These are phyloP conservation scores for Odobenus rosmarus DNA, from an alignment of 2,113 vertebrate genomes.

Conservation along the genomic window DNA sequence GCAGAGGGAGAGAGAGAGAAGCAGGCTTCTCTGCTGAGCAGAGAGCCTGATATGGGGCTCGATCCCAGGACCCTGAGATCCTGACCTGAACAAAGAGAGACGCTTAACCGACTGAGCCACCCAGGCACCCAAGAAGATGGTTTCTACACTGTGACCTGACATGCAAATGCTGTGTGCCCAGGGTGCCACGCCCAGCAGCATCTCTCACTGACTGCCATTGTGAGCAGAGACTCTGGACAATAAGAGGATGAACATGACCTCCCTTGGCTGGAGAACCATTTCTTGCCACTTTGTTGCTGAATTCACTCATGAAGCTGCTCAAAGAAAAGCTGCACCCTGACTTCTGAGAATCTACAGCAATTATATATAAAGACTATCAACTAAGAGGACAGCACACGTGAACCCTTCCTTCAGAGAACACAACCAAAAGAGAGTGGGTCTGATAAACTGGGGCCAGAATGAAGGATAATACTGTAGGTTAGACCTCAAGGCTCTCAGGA, in stretches of 20 bases:
- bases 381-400: slow-evolving; percentile 7
- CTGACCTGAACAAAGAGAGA: no score
- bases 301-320: slow-evolving; percentile 74
- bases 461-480: background rate
- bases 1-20: no score
- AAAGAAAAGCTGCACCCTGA: slow-evolving; percentile 58
- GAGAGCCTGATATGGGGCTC: no score
- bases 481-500: background rate
- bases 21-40: no score
- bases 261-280: slow-evolving; percentile 41
- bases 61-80: no score
- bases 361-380: slow-evolving; percentile 26
- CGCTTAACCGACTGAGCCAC: no score
- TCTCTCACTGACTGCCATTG: slow-evolving; percentile 69
- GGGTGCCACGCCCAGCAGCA: slow-evolving; percentile 26
- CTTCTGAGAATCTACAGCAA: slow-evolving; percentile 53
- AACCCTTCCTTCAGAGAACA: slow-evolving; percentile 48
- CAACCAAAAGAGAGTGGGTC: slow-evolving; percentile 5
- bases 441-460: background rate
- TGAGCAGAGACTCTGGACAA: slow-evolving; percentile 65
- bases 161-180: background rate
- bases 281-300: slow-evolving; percentile 84
- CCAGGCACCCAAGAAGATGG: background rate
- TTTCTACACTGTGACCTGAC: slow-evolving; percentile 63
- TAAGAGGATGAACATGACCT: background rate